Evolutionary conservation across 1,140 invertebrate species (phyloP), one percentile per base, ranked within the genome.

Genomic region (Phenacoccus solenopsis): DNA sequence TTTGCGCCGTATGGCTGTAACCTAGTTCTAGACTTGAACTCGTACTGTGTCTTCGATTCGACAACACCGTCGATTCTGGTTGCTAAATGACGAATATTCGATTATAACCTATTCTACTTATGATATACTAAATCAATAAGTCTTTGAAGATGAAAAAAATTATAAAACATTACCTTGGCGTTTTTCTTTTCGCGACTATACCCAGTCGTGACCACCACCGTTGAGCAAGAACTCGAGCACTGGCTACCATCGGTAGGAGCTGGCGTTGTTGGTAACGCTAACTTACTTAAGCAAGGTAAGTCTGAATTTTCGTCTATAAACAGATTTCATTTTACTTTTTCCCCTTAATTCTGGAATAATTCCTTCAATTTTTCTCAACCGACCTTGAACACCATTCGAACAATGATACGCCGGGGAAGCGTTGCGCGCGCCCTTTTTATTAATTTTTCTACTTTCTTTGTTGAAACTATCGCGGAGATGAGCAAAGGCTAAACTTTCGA

Each of bases 1-100:
- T 90, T 79, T 92, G 89, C 10, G 89, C 87, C 1, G 89, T 91
- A 75, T 91, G 89, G 71, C 88, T 90, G 74, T 88, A 91, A 28
- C 89, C 88, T 57, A 90, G 77, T 78, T 91, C 89, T 73, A 90
- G 79, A 74, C 89, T 90, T 69, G 88, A 90, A 13, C 84, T 86
- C 22, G 88, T 88, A 64, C 59, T 64, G 9, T 64, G 59, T 24
- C 59, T 64, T 2, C 59, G 59, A 20, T 64, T 64, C 21, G 21
- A 24, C 9, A 27, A 25, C 9, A 9, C 59, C 10, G 12, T 64
- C 21, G 59, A 5, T 64, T 64, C 22, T 64, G 10, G 25, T 22
- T 3, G 22, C 59, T 64, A 16, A 25, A 64, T n/a, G n/a, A n/a
- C n/a, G n/a, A 64, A 64, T 59, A 32, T 32, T 32, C 30, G 13